Evolutionary conservation across 1,140 invertebrate species (phyloP).

Genomic region (Pseudomyrmex gracilis): DNA sequence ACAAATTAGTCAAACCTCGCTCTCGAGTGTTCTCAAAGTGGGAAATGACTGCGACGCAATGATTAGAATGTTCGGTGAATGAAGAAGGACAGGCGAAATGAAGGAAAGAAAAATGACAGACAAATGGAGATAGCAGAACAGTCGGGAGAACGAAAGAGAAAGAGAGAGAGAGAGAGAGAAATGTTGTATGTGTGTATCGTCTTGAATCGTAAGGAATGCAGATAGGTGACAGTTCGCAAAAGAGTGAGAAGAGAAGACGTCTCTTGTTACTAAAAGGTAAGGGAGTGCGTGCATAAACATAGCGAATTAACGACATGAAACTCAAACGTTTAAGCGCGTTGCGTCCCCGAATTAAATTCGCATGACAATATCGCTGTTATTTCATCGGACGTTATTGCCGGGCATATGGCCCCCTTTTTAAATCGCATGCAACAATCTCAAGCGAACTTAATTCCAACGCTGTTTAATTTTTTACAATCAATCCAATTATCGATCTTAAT

Average conservation of each 20-base stretch:
- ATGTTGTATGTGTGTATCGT: conserved; percentile 61
- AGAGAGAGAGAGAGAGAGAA: conserved; percentile 38
- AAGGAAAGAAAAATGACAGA: conserved; percentile 37
- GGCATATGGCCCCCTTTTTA: conserved; percentile 20
- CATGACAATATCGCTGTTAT: conserved; percentile 19
- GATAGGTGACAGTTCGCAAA: conserved; percentile 46
- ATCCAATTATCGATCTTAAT: background rate
- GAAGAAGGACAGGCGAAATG: background rate
- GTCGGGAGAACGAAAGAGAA: conserved; percentile 19
- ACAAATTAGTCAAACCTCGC: conserved; percentile 68
- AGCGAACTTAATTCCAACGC: conserved; percentile 6
- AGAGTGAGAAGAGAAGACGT: conserved; percentile 26
- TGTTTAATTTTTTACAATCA: conserved; percentile 15
- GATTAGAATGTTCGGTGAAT: conserved; percentile 43
- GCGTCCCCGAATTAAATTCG: conserved; percentile 43
- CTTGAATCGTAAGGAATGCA: conserved; percentile 72
- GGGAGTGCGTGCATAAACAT: conserved; percentile 20
- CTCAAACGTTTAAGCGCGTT: conserved; percentile 43
- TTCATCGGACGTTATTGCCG: conserved; percentile 38
- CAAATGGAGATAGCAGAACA: conserved; percentile 50
- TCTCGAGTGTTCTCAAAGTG: conserved; percentile 64
- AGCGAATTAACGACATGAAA: conserved; percentile 46
- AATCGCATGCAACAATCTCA: conserved; percentile 10
- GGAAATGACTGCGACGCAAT: conserved; percentile 52
- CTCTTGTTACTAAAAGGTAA: conserved; percentile 45